phyloP scores from a whole-genome alignment of 2,888 invertebrate genomes.

The Rhamphomyia laevipes region DNA sequence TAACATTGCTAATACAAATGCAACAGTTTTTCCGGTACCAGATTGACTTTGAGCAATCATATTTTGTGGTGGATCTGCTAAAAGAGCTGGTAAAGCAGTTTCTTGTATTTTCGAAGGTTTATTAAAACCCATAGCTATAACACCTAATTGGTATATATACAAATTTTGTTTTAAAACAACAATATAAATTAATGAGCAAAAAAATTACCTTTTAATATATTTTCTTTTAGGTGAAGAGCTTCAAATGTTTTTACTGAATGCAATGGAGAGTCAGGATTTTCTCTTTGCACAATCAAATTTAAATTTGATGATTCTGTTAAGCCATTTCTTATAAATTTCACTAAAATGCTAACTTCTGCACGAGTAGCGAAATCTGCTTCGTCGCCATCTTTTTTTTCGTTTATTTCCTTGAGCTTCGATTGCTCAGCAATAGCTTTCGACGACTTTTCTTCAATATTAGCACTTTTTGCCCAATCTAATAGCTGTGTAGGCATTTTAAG shows the following conservation, averaged over 20 bases:
- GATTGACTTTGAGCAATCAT: conserved; percentile 99
- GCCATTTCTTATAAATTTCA: conserved; percentile 76
- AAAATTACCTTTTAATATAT: conserved; percentile 68
- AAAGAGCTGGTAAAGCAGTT: conserved; percentile 84
- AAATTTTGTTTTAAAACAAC: neutral
- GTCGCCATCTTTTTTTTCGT: conserved; percentile 9
- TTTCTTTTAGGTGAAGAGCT: conserved; percentile 70
- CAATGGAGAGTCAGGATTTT: conserved; percentile 80
- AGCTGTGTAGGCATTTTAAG: neutral
- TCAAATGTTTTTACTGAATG: conserved; percentile 80
- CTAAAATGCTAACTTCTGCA: conserved; percentile 68
- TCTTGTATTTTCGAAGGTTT: conserved; percentile 97
- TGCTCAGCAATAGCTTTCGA: conserved; percentile 10
- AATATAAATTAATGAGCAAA: too few relatives aligned
- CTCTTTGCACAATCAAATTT: conserved; percentile 73
- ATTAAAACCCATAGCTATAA: conserved; percentile 93
- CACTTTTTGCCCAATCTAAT: conserved; percentile 31
- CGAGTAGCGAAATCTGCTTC: conserved; percentile 30
- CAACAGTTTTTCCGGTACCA: conserved; percentile 98
- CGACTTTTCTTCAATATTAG: conserved; percentile 31
- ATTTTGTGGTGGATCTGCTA: conserved; percentile 93
- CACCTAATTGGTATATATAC: conserved; percentile 52
- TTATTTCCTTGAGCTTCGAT: conserved; percentile 13
- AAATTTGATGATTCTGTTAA: conserved; percentile 62
- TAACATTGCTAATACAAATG: conserved; percentile 94